Percentiles rank a stretch among this genome's conserved stretches.
phyloP scores from a whole-genome alignment of 2,113 vertebrate species.

The Sander lucioperca region DNA sequence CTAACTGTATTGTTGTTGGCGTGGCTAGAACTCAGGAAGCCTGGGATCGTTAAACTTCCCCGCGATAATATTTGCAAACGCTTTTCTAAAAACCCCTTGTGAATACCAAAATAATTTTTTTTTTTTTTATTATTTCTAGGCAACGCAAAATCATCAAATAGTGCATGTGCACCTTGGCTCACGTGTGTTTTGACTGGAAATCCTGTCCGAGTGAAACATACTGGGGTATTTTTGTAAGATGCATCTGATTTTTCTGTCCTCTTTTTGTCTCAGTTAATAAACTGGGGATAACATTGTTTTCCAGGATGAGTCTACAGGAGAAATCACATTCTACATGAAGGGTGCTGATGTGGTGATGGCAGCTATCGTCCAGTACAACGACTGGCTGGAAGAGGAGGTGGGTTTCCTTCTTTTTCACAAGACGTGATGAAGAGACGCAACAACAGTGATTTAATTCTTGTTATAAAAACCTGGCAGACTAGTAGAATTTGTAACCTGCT shows the following conservation, averaged over 20 bases:
- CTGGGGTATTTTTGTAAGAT: neutral
- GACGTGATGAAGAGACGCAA: conserved; percentile 3
- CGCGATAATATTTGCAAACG: conserved; percentile 76
- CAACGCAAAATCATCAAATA: conserved; percentile 44
- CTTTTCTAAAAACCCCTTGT: conserved; percentile 52
- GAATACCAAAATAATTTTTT: conserved; percentile 58
- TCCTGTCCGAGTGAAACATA: neutral
- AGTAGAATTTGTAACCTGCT: neutral
- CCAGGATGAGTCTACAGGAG: conserved; percentile 94
- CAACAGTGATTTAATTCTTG: neutral
- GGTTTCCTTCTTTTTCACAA: neutral
- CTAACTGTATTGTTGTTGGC: conserved; percentile 88
- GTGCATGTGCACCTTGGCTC: neutral
- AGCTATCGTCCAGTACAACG: conserved; percentile 96
- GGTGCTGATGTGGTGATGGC: conserved; percentile 97
- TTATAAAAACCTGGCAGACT: conserved; percentile 3
- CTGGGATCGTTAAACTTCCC: conserved; percentile 82
- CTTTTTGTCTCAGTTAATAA: neutral
- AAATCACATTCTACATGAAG: conserved; percentile 98
- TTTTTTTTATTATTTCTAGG: conserved; percentile 53
- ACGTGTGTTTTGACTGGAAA: neutral
- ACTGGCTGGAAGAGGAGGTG: conserved; percentile 99
- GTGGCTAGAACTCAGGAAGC: conserved; percentile 80
- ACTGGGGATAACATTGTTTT: conserved; percentile 8
- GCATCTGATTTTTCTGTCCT: neutral